Conservation (phyloP, 2,113 vertebrate species). For the Irena cyanogastra region DNA sequence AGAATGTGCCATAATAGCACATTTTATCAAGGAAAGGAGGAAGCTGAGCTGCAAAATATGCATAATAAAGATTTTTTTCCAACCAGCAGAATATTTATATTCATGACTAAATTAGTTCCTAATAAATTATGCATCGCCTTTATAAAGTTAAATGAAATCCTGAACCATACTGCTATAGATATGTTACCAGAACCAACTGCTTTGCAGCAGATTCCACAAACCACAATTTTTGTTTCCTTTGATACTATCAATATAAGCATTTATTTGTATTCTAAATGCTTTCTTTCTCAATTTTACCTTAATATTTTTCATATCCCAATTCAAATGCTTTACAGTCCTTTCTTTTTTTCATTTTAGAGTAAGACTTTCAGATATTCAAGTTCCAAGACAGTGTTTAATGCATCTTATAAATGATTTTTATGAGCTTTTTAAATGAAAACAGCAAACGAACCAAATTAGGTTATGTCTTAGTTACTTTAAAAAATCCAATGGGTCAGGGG, state of each 20-base stretch:
- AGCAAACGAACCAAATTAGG: neutral
- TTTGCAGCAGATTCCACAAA: slow-evolving; percentile 4
- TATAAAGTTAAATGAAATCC: slow-evolving; percentile 57
- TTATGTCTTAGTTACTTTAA: neutral
- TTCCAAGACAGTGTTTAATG: neutral
- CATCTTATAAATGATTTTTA: neutral
- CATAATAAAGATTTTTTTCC: slow-evolving; percentile 40
- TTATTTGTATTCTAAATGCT: neutral
- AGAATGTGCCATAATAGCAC: neutral
- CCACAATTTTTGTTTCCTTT: neutral
- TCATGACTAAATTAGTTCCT: slow-evolving; percentile 66
- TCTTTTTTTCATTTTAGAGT: neutral
- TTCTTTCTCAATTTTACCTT: neutral
- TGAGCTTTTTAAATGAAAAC: neutral
- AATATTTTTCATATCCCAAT: neutral
- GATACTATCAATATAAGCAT: neutral
- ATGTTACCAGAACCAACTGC: neutral
- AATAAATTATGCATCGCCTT: slow-evolving; percentile 69
- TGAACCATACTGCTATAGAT: neutral
- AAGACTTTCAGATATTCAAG: neutral
- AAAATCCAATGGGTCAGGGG: rapidly evolving
- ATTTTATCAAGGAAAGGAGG: slow-evolving; percentile 45
- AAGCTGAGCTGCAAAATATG: slow-evolving; percentile 53
- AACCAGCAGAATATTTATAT: slow-evolving; percentile 60
- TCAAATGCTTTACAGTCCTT: neutral